Evolutionary conservation across 1,140 invertebrate species (phyloP).

Genomic region (Hyles vespertilio): DNA sequence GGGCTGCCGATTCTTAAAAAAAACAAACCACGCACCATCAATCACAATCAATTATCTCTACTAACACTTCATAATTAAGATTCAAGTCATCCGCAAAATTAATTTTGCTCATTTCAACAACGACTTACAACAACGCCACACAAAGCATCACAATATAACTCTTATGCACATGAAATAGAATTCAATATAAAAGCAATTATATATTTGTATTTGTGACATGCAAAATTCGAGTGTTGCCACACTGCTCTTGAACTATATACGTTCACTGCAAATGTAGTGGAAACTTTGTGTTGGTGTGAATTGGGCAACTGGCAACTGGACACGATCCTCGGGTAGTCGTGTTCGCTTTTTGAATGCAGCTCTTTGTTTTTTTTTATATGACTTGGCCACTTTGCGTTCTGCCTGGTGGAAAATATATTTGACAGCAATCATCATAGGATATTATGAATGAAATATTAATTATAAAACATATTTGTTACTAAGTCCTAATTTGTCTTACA

Average conservation of each 20-base stretch:
- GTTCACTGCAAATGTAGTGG: slow-evolving; percentile 33
- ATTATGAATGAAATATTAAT: no score
- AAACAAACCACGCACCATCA: not conserved
- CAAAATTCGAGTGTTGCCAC: slow-evolving; percentile 29
- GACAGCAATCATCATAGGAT: no score
- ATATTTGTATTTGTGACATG: slow-evolving; percentile 16
- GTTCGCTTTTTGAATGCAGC: not conserved
- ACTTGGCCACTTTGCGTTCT: no score
- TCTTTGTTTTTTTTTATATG: no score
- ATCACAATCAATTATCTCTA: slow-evolving; percentile 5
- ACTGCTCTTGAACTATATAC: slow-evolving; percentile 34
- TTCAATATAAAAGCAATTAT: not conserved
- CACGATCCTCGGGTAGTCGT: slow-evolving; percentile 5
- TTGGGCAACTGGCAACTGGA: slow-evolving; percentile 19
- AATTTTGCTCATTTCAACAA: slow-evolving; percentile 1
- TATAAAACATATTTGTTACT: no score
- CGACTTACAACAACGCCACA: not conserved
- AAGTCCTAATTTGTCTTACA: no score
- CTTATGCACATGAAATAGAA: not conserved
- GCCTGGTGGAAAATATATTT: no score
- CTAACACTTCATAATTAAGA: slow-evolving; percentile 5
- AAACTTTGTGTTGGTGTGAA: slow-evolving; percentile 21
- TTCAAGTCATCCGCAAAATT: slow-evolving; percentile 5
- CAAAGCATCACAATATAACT: not conserved
- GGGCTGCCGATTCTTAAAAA: not conserved